phyloP scores from a whole-genome alignment of 2,113 vertebrate genomes.

The Melanerpes formicivorus region DNA sequence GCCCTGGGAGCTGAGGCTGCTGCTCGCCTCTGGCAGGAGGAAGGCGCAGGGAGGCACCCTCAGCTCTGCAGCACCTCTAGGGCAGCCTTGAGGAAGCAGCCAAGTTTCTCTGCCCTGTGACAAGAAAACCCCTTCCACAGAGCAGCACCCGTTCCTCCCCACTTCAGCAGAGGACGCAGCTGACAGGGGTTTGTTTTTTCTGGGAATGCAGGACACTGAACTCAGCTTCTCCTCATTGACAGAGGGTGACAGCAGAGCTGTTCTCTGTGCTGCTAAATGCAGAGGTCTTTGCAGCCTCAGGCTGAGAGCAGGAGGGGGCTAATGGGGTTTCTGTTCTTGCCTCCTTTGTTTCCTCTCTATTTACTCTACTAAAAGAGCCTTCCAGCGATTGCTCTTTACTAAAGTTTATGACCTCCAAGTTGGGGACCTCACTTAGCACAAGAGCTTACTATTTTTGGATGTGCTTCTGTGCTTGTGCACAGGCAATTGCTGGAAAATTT shows the following conservation, averaged over 20 bases:
- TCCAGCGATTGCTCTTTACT: slow-evolving; percentile 14
- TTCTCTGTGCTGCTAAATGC: neutral
- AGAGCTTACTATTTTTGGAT: slow-evolving; percentile 11
- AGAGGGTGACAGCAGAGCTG: neutral
- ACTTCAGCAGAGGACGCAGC: neutral
- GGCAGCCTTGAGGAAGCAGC: neutral
- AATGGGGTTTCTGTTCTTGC: slow-evolving; percentile 19
- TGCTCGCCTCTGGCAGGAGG: neutral
- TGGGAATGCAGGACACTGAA: neutral
- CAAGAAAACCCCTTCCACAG: neutral
- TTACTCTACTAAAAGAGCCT: neutral
- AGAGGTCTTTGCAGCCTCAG: slow-evolving; percentile 24
- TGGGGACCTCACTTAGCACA: slow-evolving; percentile 17
- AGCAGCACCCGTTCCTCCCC: neutral
- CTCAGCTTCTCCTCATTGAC: neutral
- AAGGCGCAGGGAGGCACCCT: neutral
- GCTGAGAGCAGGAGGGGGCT: slow-evolving; percentile 29
- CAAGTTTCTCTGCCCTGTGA: accelerated
- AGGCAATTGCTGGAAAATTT: slow-evolving; percentile 2
- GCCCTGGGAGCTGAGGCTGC: neutral
- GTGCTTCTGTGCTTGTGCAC: neutral
- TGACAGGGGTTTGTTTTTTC: neutral
- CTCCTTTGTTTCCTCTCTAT: slow-evolving; percentile 38
- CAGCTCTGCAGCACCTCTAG: neutral
- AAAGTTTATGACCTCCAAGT: slow-evolving; percentile 43